Conservation (phyloP, 2,113 vertebrate species). For the Atrichornis clamosus region DNA sequence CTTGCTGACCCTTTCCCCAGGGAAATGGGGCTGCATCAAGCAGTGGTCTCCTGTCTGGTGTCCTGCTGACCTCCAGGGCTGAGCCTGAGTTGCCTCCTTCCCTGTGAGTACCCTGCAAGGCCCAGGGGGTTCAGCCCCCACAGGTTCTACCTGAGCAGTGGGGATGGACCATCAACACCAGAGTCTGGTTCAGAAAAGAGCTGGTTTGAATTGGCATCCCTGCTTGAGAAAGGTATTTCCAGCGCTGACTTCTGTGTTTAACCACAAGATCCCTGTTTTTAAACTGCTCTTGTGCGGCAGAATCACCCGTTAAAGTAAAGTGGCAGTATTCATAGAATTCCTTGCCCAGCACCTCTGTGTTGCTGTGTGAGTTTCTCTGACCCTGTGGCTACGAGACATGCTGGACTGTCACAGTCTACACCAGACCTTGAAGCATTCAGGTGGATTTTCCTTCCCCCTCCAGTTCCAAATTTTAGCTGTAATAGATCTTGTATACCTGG, state of each 20-base stretch:
- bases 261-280: background rate
- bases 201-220: background rate
- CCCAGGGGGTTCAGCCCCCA: background rate
- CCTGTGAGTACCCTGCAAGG: fast-evolving
- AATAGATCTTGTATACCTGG: background rate
- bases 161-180: too few species aligned
- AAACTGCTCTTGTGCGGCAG: background rate
- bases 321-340: background rate
- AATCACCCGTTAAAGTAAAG: background rate
- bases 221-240: background rate
- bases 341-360: background rate
- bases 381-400: background rate
- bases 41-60: background rate
- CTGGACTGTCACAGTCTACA: background rate
- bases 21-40: background rate
- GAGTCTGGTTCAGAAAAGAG: background rate
- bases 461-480: background rate
- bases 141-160: background rate
- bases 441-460: background rate
- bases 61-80: background rate
- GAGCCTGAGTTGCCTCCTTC: background rate
- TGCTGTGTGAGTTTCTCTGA: background rate
- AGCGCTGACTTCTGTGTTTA: background rate
- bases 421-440: background rate
- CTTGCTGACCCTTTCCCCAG: background rate